These are phyloP conservation scores for Psix sp. DNA, from an alignment of 1,140 invertebrate genomes.

Conservation along the genomic window DNA sequence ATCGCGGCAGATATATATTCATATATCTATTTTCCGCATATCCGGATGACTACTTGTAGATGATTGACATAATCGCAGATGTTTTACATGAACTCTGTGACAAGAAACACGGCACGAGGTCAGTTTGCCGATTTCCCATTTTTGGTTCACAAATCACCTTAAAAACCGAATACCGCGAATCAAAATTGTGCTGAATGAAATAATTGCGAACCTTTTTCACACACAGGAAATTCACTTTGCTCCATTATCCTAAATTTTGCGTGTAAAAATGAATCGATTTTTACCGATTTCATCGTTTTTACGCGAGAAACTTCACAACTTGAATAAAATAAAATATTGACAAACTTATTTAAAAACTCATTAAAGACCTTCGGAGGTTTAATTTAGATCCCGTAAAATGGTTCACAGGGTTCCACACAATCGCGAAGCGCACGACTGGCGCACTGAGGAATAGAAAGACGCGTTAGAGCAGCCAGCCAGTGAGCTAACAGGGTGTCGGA, in stretches of 20 bases:
- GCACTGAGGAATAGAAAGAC: slow-evolving; percentile 67
- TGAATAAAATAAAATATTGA: neutral
- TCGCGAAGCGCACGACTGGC: slow-evolving; percentile 67
- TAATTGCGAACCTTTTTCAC: slow-evolving; percentile 17
- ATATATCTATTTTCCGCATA: slow-evolving; percentile 54
- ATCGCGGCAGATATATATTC: slow-evolving; percentile 32
- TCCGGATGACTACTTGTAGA: slow-evolving; percentile 46
- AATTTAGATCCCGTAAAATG: neutral
- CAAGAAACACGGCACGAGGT: too few species aligned
- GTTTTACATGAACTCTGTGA: slow-evolving; percentile 39
- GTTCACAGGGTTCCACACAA: slow-evolving; percentile 46
- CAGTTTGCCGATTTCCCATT: slow-evolving; percentile 2
- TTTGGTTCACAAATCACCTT: slow-evolving; percentile 1
- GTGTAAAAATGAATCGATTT: neutral
- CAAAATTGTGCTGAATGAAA: neutral
- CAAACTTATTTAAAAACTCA: neutral
- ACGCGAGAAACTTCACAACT: slow-evolving; percentile 1
- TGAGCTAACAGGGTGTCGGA: slow-evolving; percentile 61
- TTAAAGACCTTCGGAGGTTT: neutral
- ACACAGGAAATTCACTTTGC: slow-evolving; percentile 8
- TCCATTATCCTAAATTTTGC: slow-evolving; percentile 24
- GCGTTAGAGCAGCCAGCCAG: slow-evolving; percentile 53
- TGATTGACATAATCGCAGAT: slow-evolving; percentile 30
- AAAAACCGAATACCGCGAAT: neutral
- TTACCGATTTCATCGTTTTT: slow-evolving; percentile 10